phyloP scores from a whole-genome alignment of 2,113 vertebrate genomes.

The Plotosus lineatus region DNA sequence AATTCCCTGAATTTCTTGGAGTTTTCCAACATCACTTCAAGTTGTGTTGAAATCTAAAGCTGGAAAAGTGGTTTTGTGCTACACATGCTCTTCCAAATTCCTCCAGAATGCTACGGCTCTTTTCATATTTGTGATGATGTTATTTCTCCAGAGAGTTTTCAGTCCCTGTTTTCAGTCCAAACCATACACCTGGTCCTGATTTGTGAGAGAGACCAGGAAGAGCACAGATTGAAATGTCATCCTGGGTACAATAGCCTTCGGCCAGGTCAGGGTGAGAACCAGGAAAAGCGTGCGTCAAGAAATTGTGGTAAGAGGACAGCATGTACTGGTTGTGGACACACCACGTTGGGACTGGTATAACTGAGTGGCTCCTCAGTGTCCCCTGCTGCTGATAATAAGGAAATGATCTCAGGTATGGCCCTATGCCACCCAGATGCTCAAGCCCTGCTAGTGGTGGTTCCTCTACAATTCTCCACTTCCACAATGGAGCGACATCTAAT shows the following conservation, averaged over 20 bases:
- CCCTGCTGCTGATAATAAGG: neutral
- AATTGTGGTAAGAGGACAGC: conserved; percentile 22
- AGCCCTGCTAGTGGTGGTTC: conserved; percentile 49
- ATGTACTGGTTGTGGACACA: conserved; percentile 46
- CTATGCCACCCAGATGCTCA: conserved; percentile 51
- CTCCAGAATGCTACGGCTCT: neutral
- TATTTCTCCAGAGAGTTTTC: neutral
- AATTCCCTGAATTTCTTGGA: neutral
- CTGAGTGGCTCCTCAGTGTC: conserved; percentile 27
- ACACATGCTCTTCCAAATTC: neutral
- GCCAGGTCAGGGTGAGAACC: conserved; percentile 43
- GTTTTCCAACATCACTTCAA: neutral
- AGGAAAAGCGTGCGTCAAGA: conserved; percentile 17
- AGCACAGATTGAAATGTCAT: conserved; percentile 50
- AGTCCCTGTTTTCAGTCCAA: neutral
- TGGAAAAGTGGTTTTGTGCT: neutral
- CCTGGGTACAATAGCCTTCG: conserved; percentile 38
- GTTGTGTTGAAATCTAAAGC: neutral
- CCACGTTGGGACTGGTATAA: conserved; percentile 57
- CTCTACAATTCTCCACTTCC: conserved; percentile 50
- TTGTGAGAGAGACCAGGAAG: conserved; percentile 49
- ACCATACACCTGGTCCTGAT: conserved; percentile 39
- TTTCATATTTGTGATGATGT: neutral
- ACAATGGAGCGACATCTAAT: conserved; percentile 16
- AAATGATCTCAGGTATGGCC: conserved; percentile 45